These are phyloP conservation scores for Nothoprocta perdicaria DNA, from an alignment of 2,113 vertebrate species.

Conservation along the genomic window DNA sequence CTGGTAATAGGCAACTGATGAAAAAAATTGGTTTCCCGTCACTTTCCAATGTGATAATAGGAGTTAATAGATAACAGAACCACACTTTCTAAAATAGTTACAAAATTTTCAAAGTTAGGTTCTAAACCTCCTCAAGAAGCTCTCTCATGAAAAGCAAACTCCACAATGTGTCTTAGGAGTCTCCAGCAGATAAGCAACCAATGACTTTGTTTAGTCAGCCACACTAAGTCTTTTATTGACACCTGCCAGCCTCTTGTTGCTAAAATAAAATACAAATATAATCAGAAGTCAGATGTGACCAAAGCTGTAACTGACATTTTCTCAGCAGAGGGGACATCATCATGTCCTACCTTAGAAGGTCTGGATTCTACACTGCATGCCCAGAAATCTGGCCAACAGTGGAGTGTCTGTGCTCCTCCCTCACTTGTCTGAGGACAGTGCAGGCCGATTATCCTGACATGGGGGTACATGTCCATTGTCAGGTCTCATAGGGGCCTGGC, in stretches of 20 bases:
- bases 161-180: background rate
- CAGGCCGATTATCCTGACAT: conserved; percentile 72
- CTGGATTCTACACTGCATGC: conserved; percentile 77
- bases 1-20: background rate
- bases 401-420: conserved; percentile 74
- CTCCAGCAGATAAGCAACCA: background rate
- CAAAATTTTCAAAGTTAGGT: background rate
- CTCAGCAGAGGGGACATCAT: conserved; percentile 65
- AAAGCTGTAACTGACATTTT: conserved; percentile 56
- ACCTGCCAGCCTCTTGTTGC: conserved; percentile 41
- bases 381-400: conserved; percentile 73
- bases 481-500: conserved; percentile 72
- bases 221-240: background rate
- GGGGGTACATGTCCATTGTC: conserved; percentile 70
- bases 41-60: background rate
- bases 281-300: conserved; percentile 53
- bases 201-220: background rate
- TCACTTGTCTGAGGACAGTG: conserved; percentile 69
- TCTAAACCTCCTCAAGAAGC: conserved; percentile 33
- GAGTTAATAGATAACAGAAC: background rate
- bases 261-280: conserved; percentile 46
- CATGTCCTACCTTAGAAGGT: conserved; percentile 74
- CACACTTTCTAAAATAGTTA: background rate
- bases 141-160: background rate
- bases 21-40: background rate